Percentiles rank a stretch among this genome's conserved stretches.
Evolutionary conservation across 2,888 invertebrate species (phyloP).

Genomic region (Brachycybe producta): DNA sequence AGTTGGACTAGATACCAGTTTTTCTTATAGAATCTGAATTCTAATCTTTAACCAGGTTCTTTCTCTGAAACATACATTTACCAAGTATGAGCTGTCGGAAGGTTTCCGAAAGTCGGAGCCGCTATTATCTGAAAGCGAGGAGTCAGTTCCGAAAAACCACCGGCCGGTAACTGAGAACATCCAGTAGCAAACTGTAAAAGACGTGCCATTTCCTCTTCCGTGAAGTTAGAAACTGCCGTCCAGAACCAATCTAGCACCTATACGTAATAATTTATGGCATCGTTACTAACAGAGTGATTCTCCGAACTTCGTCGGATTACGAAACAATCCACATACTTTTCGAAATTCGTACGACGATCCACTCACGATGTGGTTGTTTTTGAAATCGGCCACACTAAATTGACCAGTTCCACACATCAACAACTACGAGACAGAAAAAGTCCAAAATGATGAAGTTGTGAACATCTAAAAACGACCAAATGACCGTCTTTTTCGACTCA

Average conservation of each 20-base stretch:
- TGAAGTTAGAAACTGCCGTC: constrained; percentile 77
- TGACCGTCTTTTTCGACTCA: constrained; percentile 32
- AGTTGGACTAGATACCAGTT: no score
- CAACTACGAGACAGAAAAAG: constrained; percentile 46
- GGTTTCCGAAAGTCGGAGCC: constrained; percentile 73
- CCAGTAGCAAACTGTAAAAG: constrained; percentile 87
- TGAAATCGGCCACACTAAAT: constrained; percentile 78
- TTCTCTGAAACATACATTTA: no score
- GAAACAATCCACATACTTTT: constrained; percentile 35
- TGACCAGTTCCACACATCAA: constrained; percentile 86
- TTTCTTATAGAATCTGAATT: no score
- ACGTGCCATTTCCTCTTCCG: constrained; percentile 82
- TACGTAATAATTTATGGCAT: neutral
- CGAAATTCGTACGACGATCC: constrained; percentile 64
- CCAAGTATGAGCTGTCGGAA: constrained; percentile 92
- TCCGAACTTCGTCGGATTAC: neutral
- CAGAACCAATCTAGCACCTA: constrained; percentile 75
- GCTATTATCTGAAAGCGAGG: constrained; percentile 87
- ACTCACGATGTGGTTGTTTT: constrained; percentile 71
- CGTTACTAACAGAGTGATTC: neutral
- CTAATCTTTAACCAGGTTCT: no score
- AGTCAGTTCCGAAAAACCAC: constrained; percentile 76
- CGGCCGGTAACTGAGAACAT: constrained; percentile 78
- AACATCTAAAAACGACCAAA: neutral
- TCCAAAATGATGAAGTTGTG: neutral